These are phyloP conservation scores for Bubo bubo DNA, from an alignment of 2,113 vertebrate species.

Conservation along the genomic window DNA sequence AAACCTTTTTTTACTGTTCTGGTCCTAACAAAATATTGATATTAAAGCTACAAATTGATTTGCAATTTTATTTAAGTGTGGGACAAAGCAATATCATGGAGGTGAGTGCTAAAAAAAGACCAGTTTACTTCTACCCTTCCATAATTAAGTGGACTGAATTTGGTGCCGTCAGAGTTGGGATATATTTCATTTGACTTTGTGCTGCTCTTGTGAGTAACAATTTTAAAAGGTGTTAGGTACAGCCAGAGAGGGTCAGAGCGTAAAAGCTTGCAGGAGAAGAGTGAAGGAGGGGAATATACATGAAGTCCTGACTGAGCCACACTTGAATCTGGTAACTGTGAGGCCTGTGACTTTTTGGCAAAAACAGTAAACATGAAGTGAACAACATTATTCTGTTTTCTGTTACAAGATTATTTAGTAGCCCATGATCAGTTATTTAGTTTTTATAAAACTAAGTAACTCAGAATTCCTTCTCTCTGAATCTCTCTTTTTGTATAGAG, in stretches of 20 bases:
- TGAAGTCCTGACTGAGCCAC: background rate
- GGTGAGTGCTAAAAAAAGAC: background rate
- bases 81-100: background rate
- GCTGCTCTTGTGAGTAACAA: background rate
- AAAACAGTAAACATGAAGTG: background rate
- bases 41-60: background rate
- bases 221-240: background rate
- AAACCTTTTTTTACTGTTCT: background rate
- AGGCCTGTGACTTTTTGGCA: background rate
- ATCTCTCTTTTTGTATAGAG: background rate
- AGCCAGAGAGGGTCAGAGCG: rapidly evolving
- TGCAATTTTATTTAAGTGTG: background rate
- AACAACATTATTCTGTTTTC: background rate
- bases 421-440: background rate
- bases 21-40: background rate
- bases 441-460: background rate
- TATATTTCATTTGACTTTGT: background rate
- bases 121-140: background rate
- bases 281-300: background rate
- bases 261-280: background rate
- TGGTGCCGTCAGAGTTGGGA: background rate
- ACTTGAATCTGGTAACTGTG: background rate
- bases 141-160: background rate
- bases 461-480: background rate
- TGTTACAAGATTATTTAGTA: background rate